A percentile compares a stretch with the other conserved stretches of the same genome.
These are phyloP conservation scores for Tursiops truncatus DNA, from an alignment of 2,113 vertebrate species.

Conservation along the genomic window DNA sequence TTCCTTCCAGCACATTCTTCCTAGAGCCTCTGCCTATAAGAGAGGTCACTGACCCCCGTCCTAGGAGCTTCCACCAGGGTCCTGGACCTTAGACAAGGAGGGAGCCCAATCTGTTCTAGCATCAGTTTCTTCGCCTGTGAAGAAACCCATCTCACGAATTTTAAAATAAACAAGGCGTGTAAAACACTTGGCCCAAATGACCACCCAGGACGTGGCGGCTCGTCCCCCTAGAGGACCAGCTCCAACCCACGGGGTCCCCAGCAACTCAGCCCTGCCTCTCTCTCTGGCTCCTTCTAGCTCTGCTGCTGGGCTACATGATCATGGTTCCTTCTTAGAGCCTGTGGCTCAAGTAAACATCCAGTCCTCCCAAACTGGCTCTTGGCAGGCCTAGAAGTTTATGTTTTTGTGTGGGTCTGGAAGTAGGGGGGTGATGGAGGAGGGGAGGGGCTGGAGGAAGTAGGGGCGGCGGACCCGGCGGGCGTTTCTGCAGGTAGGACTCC, in stretches of 20 bases:
- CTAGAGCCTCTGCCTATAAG: neutral
- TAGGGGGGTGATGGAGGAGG: accelerated
- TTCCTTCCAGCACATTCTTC: neutral
- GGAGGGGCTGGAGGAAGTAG: accelerated
- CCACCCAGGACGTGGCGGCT: neutral
- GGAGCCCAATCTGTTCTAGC: neutral
- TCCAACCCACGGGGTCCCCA: neutral
- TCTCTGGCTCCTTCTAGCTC: accelerated
- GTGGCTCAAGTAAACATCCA: neutral
- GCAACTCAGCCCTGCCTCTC: no score
- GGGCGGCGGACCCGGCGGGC: accelerated
- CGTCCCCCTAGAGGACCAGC: neutral
- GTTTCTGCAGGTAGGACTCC: neutral
- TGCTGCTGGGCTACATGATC: neutral
- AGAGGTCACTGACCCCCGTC: neutral
- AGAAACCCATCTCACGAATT: neutral
- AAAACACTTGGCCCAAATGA: neutral
- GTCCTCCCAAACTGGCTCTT: neutral
- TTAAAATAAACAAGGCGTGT: neutral
- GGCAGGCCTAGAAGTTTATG: neutral
- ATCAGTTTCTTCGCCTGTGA: neutral
- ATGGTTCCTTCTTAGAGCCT: neutral
- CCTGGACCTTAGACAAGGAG: neutral
- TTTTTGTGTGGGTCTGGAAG: neutral
- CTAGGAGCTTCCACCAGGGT: neutral